phyloP scores from a whole-genome alignment of 2,888 invertebrate genomes.

The Zygothrica quintamaculata region DNA sequence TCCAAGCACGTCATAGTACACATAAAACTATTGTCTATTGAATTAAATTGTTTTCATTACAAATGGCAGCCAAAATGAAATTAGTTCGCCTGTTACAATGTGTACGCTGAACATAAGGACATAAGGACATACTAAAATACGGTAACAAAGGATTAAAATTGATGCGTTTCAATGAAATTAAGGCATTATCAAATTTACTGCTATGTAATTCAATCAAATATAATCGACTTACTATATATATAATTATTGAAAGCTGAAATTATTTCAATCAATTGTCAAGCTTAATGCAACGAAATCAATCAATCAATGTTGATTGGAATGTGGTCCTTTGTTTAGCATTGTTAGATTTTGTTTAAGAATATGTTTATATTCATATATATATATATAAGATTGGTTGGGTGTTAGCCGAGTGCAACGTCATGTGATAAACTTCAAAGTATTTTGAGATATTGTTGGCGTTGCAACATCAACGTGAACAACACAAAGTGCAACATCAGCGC shows the following conservation, averaged over 20 bases:
- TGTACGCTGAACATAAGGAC: neutral
- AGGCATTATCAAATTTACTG: too few species aligned
- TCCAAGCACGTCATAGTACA: constrained; percentile 71
- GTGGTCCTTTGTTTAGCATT: too few species aligned
- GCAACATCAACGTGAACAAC: constrained; percentile 1
- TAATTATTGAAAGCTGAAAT: too few species aligned
- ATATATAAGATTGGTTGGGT: too few species aligned
- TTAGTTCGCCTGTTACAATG: constrained; percentile 35
- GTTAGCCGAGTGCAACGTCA: too few species aligned
- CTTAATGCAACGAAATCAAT: too few species aligned
- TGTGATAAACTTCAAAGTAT: neutral
- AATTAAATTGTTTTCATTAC: constrained; percentile 80
- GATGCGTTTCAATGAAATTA: neutral
- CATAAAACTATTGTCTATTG: constrained; percentile 72
- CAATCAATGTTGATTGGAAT: too few species aligned
- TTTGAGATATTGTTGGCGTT: neutral
- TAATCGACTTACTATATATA: too few species aligned
- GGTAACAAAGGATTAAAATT: constrained; percentile 12
- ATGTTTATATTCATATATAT: too few species aligned
- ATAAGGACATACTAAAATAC: constrained; percentile 11
- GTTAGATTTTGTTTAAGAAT: too few species aligned
- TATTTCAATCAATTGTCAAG: too few species aligned
- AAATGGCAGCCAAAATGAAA: constrained; percentile 63
- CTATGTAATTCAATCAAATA: too few species aligned
- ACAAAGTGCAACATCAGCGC: constrained; percentile 41